These are phyloP conservation scores for Blastobasis lacticolella DNA, from an alignment of 2,888 invertebrate genomes.

Conservation along the genomic window DNA sequence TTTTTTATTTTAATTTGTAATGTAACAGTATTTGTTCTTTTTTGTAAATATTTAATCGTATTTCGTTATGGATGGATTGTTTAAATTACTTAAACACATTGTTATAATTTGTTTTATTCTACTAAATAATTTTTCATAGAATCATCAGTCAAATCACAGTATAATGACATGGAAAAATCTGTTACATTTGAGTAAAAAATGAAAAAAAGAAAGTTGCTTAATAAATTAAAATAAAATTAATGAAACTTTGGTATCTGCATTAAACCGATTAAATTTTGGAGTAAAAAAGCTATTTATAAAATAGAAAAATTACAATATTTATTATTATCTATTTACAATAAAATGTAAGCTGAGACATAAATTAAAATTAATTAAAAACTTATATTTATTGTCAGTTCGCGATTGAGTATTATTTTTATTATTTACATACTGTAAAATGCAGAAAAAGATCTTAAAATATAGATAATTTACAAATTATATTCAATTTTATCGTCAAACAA, in stretches of 20 bases:
- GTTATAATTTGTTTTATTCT: conserved; percentile 21
- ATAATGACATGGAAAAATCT: conserved; percentile 31
- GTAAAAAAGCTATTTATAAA: conserved; percentile 59
- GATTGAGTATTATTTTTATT: conserved; percentile 60
- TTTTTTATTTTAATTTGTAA: conserved; percentile 67
- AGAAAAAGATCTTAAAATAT: conserved; percentile 29
- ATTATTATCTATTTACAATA: conserved; percentile 56
- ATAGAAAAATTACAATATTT: conserved; percentile 54
- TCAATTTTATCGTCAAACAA: background rate
- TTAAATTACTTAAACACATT: conserved; percentile 27
- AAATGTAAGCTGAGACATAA: conserved; percentile 42
- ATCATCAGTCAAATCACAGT: conserved; percentile 2
- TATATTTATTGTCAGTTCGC: conserved; percentile 72
- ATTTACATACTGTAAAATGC: conserved; percentile 43
- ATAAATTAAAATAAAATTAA: conserved; percentile 66
- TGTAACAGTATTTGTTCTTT: conserved; percentile 58
- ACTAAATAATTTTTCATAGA: conserved; percentile 7
- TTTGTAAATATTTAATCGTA: conserved; percentile 65
- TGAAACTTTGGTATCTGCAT: conserved; percentile 73
- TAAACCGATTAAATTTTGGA: conserved; percentile 69
- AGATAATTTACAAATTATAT: conserved; percentile 9
- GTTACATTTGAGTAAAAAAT: conserved; percentile 25
- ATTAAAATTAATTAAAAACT: conserved; percentile 52
- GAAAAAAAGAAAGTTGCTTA: conserved; percentile 54
- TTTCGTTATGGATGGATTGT: conserved; percentile 65